Conservation (phyloP, 2,888 invertebrate genomes). For the Drosophila lacicola region DNA sequence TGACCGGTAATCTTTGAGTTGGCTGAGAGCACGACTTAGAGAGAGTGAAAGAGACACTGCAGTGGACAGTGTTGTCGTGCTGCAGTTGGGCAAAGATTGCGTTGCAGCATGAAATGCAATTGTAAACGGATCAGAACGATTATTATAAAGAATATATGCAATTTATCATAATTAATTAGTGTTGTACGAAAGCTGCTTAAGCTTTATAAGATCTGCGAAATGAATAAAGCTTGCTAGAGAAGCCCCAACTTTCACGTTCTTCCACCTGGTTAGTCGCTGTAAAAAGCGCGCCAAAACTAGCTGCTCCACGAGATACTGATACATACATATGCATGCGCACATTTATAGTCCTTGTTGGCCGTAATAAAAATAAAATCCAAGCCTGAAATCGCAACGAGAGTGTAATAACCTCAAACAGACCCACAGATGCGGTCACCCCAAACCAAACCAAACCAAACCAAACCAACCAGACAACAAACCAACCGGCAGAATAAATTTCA, state of each 20-base stretch:
- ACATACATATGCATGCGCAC: neutral
- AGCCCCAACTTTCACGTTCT: neutral
- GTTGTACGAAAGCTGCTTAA: neutral
- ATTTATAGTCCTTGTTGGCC: constrained; percentile 55
- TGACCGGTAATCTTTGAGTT: constrained; percentile 8
- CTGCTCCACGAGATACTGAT: neutral
- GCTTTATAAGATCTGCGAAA: neutral
- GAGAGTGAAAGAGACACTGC: constrained; percentile 9
- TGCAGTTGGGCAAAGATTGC: constrained; percentile 44
- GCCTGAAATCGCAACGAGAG: constrained; percentile 35
- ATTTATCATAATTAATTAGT: neutral
- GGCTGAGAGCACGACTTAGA: constrained; percentile 13
- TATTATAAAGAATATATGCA: neutral
- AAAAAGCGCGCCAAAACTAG: constrained; percentile 62
- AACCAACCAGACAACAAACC: constrained; percentile 16
- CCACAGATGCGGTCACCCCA: constrained; percentile 52
- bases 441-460: constrained; percentile 14
- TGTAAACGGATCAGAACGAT: neutral
- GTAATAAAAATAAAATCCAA: constrained; percentile 37
- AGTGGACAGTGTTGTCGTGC: constrained; percentile 69
- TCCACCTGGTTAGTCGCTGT: neutral
- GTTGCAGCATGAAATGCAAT: constrained; percentile 38
- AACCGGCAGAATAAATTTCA: constrained; percentile 61
- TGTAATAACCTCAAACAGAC: constrained; percentile 66
- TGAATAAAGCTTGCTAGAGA: neutral